Evolutionary conservation across 1,140 invertebrate genomes (phyloP).

Genomic region (Zaprionus ornatus): DNA sequence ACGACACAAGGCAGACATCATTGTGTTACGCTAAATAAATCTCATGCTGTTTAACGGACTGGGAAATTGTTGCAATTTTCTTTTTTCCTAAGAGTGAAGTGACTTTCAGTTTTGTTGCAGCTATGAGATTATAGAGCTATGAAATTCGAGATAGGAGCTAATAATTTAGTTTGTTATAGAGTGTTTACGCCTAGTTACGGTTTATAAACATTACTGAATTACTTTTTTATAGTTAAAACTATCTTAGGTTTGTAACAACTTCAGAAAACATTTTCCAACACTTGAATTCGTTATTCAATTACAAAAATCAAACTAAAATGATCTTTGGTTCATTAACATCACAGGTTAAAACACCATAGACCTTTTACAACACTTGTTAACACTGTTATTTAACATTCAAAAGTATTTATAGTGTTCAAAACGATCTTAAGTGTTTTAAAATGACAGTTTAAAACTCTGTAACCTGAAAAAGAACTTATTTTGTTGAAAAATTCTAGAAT

Average conservation of each 20-base stretch:
- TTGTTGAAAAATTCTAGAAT: not conserved
- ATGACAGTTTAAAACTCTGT: too few relatives aligned
- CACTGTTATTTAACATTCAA: too few relatives aligned
- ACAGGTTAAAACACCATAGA: too few relatives aligned
- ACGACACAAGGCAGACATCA: slow-evolving; percentile 38
- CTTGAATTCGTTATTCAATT: too few relatives aligned
- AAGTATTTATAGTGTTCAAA: too few relatives aligned
- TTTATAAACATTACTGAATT: not conserved
- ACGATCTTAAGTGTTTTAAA: too few relatives aligned
- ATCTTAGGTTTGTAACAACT: too few relatives aligned
- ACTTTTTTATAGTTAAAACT: not conserved
- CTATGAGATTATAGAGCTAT: not conserved
- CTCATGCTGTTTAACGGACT: not conserved
- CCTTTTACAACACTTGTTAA: too few relatives aligned
- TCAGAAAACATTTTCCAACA: too few relatives aligned
- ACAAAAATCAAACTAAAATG: too few relatives aligned
- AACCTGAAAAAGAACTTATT: too few relatives aligned
- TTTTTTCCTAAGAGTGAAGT: not conserved
- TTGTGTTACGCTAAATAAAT: slow-evolving; percentile 7
- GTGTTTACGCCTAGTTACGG: not conserved
- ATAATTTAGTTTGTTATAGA: not conserved
- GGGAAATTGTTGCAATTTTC: slow-evolving; percentile 12
- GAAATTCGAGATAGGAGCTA: not conserved
- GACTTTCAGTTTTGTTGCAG: slow-evolving; percentile 7
- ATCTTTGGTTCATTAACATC: too few relatives aligned